Conservation (phyloP, 2,113 vertebrate genomes). For the Hiodon tergisus region DNA sequence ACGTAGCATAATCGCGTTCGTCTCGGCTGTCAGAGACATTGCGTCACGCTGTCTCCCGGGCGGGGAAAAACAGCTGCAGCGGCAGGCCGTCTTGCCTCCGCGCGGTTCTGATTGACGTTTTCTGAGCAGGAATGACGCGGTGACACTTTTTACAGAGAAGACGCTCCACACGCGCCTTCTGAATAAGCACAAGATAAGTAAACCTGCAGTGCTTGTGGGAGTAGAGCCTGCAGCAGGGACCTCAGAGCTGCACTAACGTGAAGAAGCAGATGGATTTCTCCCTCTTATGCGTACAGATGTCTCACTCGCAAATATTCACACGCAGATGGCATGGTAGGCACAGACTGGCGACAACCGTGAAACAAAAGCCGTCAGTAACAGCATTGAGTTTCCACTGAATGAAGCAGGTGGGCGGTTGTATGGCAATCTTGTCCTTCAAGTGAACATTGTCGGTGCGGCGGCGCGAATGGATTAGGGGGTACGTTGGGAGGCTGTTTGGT, state of each 20-base stretch:
- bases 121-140: not conserved
- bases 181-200: not conserved
- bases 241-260: not conserved
- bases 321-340: too few species aligned
- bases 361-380: not conserved
- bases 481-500: not conserved
- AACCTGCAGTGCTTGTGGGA: not conserved
- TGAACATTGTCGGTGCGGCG: not conserved
- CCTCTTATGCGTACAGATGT: not conserved
- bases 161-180: not conserved
- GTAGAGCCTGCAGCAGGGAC: not conserved
- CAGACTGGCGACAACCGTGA: not conserved
- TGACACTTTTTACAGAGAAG: not conserved
- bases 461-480: not conserved
- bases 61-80: not conserved
- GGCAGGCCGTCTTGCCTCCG: not conserved
- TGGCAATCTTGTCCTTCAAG: too few species aligned
- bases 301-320: too few species aligned
- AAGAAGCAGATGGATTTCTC: not conserved
- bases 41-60: conserved; percentile 5
- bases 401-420: too few species aligned
- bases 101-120: not conserved
- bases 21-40: conserved; percentile 29
- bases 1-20: not conserved
- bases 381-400: not conserved